These are phyloP conservation scores for Cantharis lateralis DNA, from an alignment of 2,888 invertebrate species.

Conservation along the genomic window DNA sequence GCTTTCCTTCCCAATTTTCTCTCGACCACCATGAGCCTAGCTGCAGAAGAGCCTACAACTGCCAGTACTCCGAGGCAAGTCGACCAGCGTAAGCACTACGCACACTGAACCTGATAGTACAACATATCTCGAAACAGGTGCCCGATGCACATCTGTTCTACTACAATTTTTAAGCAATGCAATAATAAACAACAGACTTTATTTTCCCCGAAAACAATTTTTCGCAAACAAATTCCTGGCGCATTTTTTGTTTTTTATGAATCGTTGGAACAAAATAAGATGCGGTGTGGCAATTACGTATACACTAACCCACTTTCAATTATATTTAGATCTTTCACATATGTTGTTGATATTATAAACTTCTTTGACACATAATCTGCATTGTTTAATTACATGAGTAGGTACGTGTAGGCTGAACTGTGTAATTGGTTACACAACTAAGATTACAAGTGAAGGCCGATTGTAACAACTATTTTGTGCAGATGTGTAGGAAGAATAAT, in stretches of 20 bases:
- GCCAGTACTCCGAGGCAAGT: too few species aligned
- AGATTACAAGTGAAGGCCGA: conserved; percentile 26
- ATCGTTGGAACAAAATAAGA: neutral
- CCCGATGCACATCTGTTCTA: too few species aligned
- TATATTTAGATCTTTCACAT: conserved; percentile 26
- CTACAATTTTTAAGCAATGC: too few species aligned
- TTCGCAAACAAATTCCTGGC: neutral
- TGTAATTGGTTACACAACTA: conserved; percentile 27
- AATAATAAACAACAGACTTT: too few species aligned
- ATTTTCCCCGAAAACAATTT: neutral
- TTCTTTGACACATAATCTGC: conserved; percentile 25
- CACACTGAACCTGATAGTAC: too few species aligned
- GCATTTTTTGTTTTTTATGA: neutral
- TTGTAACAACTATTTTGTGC: conserved; percentile 9
- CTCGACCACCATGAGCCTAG: too few species aligned
- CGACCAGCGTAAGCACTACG: too few species aligned
- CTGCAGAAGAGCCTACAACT: too few species aligned
- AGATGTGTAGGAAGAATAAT: conserved; percentile 11
- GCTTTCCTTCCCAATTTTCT: too few species aligned
- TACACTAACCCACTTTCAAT: conserved; percentile 17
- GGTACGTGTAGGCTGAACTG: conserved; percentile 18
- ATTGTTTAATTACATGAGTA: conserved; percentile 23
- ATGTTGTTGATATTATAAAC: conserved; percentile 16
- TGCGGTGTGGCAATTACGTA: conserved; percentile 1
- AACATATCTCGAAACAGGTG: too few species aligned